phyloP scores from a whole-genome alignment of 2,797 vertebrate genomes.

The Erithacus rubecula region DNA sequence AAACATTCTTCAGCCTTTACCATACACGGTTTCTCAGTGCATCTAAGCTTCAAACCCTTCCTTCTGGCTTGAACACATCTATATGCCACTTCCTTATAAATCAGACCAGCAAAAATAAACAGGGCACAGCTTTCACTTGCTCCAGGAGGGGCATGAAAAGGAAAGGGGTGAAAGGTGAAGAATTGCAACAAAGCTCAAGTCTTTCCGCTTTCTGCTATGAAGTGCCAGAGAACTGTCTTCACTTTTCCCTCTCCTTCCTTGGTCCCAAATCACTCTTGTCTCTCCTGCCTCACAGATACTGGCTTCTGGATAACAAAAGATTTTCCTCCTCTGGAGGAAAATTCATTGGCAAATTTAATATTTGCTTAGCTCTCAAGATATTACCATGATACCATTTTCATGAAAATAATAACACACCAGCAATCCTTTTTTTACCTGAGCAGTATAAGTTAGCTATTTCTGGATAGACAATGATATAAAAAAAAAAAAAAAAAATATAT shows the following conservation, averaged over 20 bases:
- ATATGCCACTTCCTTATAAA: slow-evolving; percentile 13
- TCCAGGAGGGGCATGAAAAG: neutral
- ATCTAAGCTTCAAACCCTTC: neutral
- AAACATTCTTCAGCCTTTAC: neutral
- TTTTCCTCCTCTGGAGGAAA: neutral
- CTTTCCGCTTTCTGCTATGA: neutral
- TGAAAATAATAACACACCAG: neutral
- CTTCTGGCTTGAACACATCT: neutral
- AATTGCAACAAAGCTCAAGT: neutral
- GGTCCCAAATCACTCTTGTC: neutral
- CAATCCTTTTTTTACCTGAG: neutral
- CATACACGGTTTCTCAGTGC: neutral
- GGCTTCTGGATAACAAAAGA: neutral
- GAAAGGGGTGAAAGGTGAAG: neutral
- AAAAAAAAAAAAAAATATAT: too few species aligned
- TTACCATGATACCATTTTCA: neutral
- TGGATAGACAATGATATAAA: neutral
- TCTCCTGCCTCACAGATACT: neutral
- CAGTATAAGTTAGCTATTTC: neutral
- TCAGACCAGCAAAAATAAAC: neutral
- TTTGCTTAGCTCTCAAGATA: neutral
- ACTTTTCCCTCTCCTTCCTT: neutral
- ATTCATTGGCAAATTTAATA: neutral
- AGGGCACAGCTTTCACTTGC: neutral
- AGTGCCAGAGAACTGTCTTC: neutral